A percentile compares a stretch with the other conserved stretches of the same genome.
These are phyloP conservation scores for Diabrotica virgifera DNA, from an alignment of 1,140 invertebrate genomes.

Conservation along the genomic window DNA sequence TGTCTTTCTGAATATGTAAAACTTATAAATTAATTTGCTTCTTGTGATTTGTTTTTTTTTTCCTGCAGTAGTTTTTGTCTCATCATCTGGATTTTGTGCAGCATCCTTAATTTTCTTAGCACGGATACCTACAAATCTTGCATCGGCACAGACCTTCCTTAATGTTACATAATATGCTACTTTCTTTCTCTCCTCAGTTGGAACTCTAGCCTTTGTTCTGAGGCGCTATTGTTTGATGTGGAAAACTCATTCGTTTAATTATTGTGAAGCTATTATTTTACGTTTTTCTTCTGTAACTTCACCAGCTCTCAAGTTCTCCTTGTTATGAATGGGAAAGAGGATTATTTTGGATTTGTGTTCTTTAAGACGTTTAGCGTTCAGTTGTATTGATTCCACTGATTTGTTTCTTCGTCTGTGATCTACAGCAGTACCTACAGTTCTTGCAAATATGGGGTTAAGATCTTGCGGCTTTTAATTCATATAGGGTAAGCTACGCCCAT, in stretches of 20 bases:
- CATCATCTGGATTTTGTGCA: slow-evolving; percentile 86
- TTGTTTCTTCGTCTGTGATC: slow-evolving; percentile 93
- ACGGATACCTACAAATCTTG: slow-evolving; percentile 84
- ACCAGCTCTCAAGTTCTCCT: slow-evolving; percentile 86
- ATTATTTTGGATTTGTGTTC: slow-evolving; percentile 95
- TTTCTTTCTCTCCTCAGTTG: slow-evolving; percentile 89
- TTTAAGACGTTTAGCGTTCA: slow-evolving; percentile 93
- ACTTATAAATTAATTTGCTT: slow-evolving; percentile 30
- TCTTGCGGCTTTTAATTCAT: slow-evolving; percentile 92
- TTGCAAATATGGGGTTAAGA: slow-evolving; percentile 78
- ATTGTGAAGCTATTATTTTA: slow-evolving; percentile 86
- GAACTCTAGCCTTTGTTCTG: slow-evolving; percentile 75
- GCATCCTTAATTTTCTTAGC: slow-evolving; percentile 93
- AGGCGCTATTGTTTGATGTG: slow-evolving; percentile 71
- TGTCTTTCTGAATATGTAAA: too few species aligned
- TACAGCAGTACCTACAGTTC: slow-evolving; percentile 89
- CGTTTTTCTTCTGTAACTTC: slow-evolving; percentile 92
- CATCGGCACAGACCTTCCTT: slow-evolving; percentile 76
- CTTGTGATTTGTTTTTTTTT: slow-evolving; percentile 52
- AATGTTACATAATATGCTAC: slow-evolving; percentile 84
- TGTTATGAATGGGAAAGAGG: slow-evolving; percentile 92
- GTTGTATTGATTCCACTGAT: slow-evolving; percentile 90
- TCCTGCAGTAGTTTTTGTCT: slow-evolving; percentile 64
- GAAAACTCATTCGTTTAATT: slow-evolving; percentile 79
- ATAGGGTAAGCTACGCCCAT: slow-evolving; percentile 95